These are phyloP conservation scores for Nothobranchius kuhntae DNA, from an alignment of 2,113 vertebrate genomes.

Conservation along the genomic window DNA sequence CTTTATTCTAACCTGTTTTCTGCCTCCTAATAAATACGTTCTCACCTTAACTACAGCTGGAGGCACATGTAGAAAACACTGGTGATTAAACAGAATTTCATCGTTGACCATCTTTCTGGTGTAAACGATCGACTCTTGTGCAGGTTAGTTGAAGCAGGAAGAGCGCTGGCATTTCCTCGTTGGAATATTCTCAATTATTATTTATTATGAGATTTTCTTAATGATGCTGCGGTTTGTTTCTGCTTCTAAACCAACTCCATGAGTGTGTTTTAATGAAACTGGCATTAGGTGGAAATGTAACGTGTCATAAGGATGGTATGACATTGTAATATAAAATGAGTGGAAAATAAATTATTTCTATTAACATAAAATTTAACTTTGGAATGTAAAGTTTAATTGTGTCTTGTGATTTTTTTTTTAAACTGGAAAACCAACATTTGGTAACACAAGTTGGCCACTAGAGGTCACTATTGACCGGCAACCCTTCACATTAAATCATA, in stretches of 20 bases:
- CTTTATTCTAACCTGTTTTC: conserved; percentile 8
- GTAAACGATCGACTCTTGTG: conserved; percentile 30
- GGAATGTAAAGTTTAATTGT: conserved; percentile 65
- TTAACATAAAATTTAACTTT: conserved; percentile 76
- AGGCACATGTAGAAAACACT: neutral
- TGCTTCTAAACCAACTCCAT: conserved; percentile 62
- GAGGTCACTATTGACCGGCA: conserved; percentile 26
- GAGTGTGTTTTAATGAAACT: conserved; percentile 54
- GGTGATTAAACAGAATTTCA: conserved; percentile 12
- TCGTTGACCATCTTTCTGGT: neutral
- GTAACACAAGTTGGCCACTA: conserved; percentile 47
- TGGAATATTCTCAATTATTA: conserved; percentile 51
- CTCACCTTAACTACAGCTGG: neutral
- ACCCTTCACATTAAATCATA: too few relatives aligned
- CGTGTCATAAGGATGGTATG: conserved; percentile 57
- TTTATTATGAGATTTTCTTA: conserved; percentile 51
- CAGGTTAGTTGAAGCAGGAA: conserved; percentile 55
- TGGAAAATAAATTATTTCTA: conserved; percentile 67
- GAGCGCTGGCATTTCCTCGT: conserved; percentile 40
- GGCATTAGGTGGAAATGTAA: conserved; percentile 37
- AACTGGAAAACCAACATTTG: too few relatives aligned
- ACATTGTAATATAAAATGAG: conserved; percentile 69
- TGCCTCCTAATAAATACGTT: neutral
- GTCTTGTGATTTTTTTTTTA: conserved; percentile 22
- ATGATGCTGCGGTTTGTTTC: conserved; percentile 52